Evolutionary conservation across 2,888 invertebrate species (phyloP), one percentile per base, ranked within the genome.

Genomic region (Lasioglossum malachurum): DNA sequence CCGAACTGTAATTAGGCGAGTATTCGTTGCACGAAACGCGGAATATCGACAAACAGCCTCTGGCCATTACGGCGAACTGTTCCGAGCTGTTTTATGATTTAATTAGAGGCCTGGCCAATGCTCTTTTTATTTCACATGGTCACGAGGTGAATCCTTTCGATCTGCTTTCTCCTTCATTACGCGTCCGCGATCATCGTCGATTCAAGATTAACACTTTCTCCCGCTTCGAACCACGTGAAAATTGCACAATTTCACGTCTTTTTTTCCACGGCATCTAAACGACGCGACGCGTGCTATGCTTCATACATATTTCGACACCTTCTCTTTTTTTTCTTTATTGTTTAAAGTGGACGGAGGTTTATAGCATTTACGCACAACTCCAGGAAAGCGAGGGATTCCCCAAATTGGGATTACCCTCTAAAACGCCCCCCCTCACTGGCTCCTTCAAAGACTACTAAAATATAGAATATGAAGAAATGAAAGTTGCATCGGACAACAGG

Each of bases 111-210:
- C 49, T 7, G 57, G n/a, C 38, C 38, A 19, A 49, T n/a, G 44
- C 19, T 49, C 82, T 75, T 74, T 35, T 16, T 16, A 14, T 57
- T 35, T 31, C 23, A 19, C 44, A 27, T 19, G 49, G 64, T 64
- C 69, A 44, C 67, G 35, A 38, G 38, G 35, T 69, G 49, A 35
- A 64, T 35, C 83, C 60, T 64, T 72, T 75, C 72, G 14, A 64
- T 64, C 72, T 83, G 75, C 83, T 83, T 83, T 83, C 83, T 44
- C 83, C 75, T 76, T 82, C 83, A 31, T 83, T 72, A n/a, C 49
- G 23, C 49, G 23, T 35, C 49, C 31, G 57, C 35, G 64, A 31
- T 35, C 46, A 72, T 3, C 49, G 49, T 35, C 41, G 60, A 76
- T 35, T 72, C 49, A 44, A 69, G 72, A 82, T 82, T 76, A 69